A percentile compares a stretch with the other conserved stretches of the same genome.
These are phyloP conservation scores for Araneus ventricosus DNA, from an alignment of 1,140 invertebrate species.

Conservation along the genomic window DNA sequence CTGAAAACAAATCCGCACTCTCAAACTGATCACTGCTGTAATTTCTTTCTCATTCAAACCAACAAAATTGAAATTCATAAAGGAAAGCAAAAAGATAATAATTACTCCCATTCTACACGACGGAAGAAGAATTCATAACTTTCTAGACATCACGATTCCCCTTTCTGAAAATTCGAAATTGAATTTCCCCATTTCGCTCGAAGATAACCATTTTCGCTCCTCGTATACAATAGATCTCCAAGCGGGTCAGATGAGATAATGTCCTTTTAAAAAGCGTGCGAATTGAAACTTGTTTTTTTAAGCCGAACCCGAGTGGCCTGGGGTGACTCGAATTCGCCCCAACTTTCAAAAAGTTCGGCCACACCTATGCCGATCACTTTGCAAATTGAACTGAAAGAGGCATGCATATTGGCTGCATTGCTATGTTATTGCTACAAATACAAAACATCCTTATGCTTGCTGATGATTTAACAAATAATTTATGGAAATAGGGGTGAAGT, in stretches of 20 bases:
- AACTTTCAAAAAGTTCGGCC: constrained; percentile 35
- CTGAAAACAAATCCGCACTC: no score
- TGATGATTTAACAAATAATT: no score
- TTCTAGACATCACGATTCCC: constrained; percentile 13
- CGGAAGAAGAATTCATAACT: not conserved
- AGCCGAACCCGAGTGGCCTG: constrained; percentile 19
- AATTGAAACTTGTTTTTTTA: constrained; percentile 48
- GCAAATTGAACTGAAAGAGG: not conserved
- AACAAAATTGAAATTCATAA: not conserved
- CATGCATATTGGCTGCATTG: no score
- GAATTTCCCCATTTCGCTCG: not conserved
- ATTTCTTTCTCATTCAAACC: not conserved
- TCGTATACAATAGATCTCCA: constrained; percentile 20
- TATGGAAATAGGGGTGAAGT: no score
- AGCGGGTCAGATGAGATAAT: constrained; percentile 41
- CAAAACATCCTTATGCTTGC: no score
- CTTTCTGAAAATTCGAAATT: not conserved
- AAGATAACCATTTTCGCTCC: not conserved
- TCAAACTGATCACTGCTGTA: not conserved
- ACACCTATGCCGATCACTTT: constrained; percentile 50
- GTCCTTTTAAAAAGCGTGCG: constrained; percentile 4
- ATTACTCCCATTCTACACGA: not conserved
- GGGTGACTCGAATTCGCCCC: not conserved
- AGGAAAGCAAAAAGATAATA: not conserved
- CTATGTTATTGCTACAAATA: no score